Conservation (phyloP, 2,888 invertebrate species). For the Biston betularia region DNA sequence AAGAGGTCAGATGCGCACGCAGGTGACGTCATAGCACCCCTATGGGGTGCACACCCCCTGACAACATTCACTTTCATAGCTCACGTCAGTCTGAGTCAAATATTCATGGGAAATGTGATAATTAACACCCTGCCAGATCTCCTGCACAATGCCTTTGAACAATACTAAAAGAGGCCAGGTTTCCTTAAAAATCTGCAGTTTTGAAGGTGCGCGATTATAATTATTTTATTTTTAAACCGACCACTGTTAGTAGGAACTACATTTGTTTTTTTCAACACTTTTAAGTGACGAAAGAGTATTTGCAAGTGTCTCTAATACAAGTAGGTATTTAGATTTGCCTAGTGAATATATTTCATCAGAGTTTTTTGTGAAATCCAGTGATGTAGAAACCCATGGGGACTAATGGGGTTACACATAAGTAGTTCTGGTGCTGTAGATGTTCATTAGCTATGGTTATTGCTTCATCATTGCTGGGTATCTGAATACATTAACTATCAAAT, state of each 20-base stretch:
- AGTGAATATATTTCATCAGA: not conserved
- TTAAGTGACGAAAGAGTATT: slow-evolving; percentile 8
- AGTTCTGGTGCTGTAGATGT: no score
- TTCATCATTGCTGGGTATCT: no score
- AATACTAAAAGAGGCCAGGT: not conserved
- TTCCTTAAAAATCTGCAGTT: not conserved
- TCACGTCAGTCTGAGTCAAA: slow-evolving; percentile 27
- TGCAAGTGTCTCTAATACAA: not conserved
- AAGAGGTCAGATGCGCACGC: slow-evolving; percentile 76
- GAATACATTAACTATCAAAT: no score
- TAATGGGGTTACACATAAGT: no score
- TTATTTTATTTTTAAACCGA: slow-evolving; percentile 6
- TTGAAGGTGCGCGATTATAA: not conserved
- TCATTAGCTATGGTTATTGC: no score
- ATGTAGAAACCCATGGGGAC: not conserved
- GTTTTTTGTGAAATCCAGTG: not conserved
- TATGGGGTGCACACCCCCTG: slow-evolving; percentile 59
- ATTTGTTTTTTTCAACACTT: slow-evolving; percentile 5
- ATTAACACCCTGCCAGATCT: not conserved
- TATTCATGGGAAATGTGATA: slow-evolving; percentile 26
- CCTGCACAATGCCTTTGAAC: slow-evolving; percentile 1
- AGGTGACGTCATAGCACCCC: slow-evolving; percentile 72
- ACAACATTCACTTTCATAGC: slow-evolving; percentile 68
- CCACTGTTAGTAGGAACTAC: not conserved
- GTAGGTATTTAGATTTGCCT: not conserved